phyloP scores from a whole-genome alignment of 2,888 invertebrate species.

The Eupithecia centaureata region DNA sequence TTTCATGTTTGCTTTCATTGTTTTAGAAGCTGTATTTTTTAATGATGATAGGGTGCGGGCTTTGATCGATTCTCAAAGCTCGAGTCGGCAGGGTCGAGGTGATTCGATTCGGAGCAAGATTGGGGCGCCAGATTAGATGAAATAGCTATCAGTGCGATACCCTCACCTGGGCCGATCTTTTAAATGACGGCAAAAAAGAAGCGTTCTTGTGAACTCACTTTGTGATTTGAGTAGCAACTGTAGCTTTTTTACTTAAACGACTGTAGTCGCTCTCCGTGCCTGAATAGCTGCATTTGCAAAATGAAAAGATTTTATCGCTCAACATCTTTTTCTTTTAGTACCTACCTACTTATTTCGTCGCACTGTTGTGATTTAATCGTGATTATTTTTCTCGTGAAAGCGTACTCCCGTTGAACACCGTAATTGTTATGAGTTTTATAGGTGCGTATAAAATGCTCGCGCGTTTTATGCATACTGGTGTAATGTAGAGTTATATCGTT shows the following conservation, averaged over 20 bases:
- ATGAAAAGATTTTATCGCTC: slow-evolving; percentile 47
- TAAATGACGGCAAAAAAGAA: slow-evolving; percentile 48
- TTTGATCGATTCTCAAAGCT: slow-evolving; percentile 40
- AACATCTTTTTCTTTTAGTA: slow-evolving; percentile 43
- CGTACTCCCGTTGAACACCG: slow-evolving; percentile 40
- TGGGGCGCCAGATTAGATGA: slow-evolving; percentile 62
- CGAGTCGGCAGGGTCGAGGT: slow-evolving; percentile 59
- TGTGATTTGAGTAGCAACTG: slow-evolving; percentile 54
- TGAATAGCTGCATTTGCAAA: slow-evolving; percentile 47
- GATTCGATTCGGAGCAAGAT: slow-evolving; percentile 65
- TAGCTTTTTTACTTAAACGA: slow-evolving; percentile 56
- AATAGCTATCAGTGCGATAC: slow-evolving; percentile 57
- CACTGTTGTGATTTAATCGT: slow-evolving; percentile 39
- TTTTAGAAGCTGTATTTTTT: slow-evolving; percentile 58
- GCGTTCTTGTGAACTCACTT: slow-evolving; percentile 50
- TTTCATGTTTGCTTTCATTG: slow-evolving; percentile 63
- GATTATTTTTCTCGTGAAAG: slow-evolving; percentile 41
- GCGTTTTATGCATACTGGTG: slow-evolving; percentile 45
- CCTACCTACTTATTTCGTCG: slow-evolving; percentile 40
- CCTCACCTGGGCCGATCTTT: slow-evolving; percentile 56
- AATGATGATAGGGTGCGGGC: slow-evolving; percentile 39
- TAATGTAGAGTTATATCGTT: slow-evolving; percentile 46
- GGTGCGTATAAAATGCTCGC: slow-evolving; percentile 41
- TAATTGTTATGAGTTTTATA: slow-evolving; percentile 47
- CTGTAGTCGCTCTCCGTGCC: slow-evolving; percentile 44